phyloP scores from a whole-genome alignment of 2,888 invertebrate species.

The Germaria angustata region DNA sequence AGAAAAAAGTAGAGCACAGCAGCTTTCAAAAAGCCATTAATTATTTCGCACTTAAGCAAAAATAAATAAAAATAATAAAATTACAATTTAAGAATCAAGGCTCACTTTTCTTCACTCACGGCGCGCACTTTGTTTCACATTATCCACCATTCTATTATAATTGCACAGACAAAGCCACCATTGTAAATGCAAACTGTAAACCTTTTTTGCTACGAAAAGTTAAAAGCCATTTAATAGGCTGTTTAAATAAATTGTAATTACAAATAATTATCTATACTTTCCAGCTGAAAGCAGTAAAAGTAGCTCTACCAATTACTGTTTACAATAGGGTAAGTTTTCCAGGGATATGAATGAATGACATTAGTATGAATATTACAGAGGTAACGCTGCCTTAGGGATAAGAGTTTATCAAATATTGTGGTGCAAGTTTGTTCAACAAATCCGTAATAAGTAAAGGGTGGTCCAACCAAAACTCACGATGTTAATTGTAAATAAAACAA shows the following conservation, averaged over 20 bases:
- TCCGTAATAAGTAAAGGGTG: too few relatives aligned
- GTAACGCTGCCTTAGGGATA: too few relatives aligned
- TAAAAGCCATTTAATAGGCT: slow-evolving; percentile 65
- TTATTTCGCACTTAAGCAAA: slow-evolving; percentile 56
- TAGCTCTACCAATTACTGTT: background rate
- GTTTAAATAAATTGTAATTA: slow-evolving; percentile 62
- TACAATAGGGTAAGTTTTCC: background rate
- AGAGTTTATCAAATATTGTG: too few relatives aligned
- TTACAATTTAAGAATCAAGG: slow-evolving; percentile 47
- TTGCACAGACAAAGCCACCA: slow-evolving; percentile 29
- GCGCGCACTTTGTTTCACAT: slow-evolving; percentile 39
- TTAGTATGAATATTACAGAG: too few relatives aligned
- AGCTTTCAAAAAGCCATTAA: slow-evolving; percentile 49
- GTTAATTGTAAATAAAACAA: too few relatives aligned
- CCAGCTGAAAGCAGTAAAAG: slow-evolving; percentile 2
- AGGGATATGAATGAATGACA: background rate
- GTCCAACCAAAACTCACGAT: too few relatives aligned
- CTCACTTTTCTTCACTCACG: background rate
- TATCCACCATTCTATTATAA: slow-evolving; percentile 57
- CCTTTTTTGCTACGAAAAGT: slow-evolving; percentile 31
- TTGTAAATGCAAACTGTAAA: background rate
- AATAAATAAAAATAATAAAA: background rate
- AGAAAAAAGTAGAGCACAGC: slow-evolving; percentile 34
- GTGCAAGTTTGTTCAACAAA: too few relatives aligned
- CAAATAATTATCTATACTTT: slow-evolving; percentile 50